Evolutionary conservation across 1,140 invertebrate species (phyloP), one percentile per base, ranked within the genome.

Genomic region (Eurosta solidaginis): DNA sequence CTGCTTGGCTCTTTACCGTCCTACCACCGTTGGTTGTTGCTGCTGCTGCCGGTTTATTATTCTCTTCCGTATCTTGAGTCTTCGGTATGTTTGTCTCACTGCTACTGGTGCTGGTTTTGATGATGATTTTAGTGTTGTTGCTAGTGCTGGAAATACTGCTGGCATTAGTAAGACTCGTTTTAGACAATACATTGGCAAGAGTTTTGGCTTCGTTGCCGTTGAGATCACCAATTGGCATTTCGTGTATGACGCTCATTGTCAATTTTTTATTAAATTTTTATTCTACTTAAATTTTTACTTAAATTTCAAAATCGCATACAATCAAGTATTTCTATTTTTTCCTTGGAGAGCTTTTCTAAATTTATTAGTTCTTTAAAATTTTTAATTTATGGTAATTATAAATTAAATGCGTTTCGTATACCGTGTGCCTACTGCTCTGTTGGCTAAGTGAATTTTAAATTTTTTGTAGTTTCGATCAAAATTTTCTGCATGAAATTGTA

Each of bases 121-220:
- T 54, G 40, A 20, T 47, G 36, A 63, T 52, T 54, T 29, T 33
- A 47, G 29, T 52, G 74, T n/a, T 52, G 44, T 45, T 78, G 54
- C 29, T 49, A 1, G 50, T 74, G 49, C 73, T 74, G 68, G 68
- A 75, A 59, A 29, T 74, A 59, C 77, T 73, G 44, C n/a, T 25
- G 74, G 68, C 40, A 77, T 33, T 40, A 50, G 29, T 79, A 74
- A 78, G 33, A 45, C 9, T 50, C 20, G 27, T 22, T 73, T 75
- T 78, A 77, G 78, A 52, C 47, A 45, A 47, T 40, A 81, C 77
- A 52, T 73, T 78, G 36, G 77, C 40, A 52, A 76, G 7, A 22
- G 77, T 77, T 44, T 49, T 79, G 47, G 52, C 68, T 45, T 80
- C 81, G 79, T 40, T 78, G 63, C 63, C 79, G 27, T 68, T 68